These are phyloP conservation scores for Orientallactaga sibirica DNA, from an alignment of 2,797 vertebrate species.

Conservation along the genomic window DNA sequence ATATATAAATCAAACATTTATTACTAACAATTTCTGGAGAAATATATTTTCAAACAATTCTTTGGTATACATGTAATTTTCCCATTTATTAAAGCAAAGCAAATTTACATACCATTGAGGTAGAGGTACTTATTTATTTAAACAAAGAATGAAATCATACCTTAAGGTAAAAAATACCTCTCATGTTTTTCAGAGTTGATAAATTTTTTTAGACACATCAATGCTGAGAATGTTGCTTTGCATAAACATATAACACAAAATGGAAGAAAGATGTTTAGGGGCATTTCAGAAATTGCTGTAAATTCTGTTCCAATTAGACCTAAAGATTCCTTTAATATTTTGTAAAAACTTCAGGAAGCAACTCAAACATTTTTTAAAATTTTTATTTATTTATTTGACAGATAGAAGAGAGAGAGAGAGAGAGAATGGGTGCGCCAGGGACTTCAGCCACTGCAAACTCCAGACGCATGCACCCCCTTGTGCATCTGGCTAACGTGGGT, in stretches of 20 bases:
- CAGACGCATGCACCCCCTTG: no score
- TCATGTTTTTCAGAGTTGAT: background rate
- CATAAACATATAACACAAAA: background rate
- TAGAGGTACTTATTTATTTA: background rate
- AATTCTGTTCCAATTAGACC: background rate
- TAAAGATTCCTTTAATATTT: background rate
- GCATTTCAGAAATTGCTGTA: background rate
- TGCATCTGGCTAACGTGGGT: no score
- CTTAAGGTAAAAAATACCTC: background rate
- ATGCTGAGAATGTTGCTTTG: background rate
- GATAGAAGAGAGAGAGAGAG: no score
- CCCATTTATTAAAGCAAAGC: background rate
- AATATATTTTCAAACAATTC: background rate
- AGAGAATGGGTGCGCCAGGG: no score
- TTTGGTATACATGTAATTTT: background rate
- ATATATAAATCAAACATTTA: background rate
- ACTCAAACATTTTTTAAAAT: background rate
- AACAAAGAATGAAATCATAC: background rate
- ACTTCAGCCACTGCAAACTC: no score
- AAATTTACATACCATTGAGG: background rate
- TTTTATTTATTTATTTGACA: no score
- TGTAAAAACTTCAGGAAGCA: background rate
- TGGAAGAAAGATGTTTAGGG: background rate
- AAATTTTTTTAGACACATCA: background rate
- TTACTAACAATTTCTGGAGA: background rate